Conservation (phyloP, 2,113 vertebrate genomes). For the Sebastes fasciatus region DNA sequence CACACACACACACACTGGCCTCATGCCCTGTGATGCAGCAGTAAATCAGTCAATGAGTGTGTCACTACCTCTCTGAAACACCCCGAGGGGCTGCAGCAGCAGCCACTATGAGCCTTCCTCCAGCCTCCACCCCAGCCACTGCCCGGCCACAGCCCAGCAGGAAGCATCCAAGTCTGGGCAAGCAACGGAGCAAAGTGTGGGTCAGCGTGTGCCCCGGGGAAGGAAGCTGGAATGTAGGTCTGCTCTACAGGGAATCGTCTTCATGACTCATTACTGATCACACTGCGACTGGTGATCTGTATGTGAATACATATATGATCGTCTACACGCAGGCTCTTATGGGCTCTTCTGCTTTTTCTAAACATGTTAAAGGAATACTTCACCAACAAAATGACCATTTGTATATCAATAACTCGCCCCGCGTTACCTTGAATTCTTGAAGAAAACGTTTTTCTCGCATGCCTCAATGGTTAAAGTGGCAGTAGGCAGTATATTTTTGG, state of each 20-base stretch:
- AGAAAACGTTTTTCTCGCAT: too few species aligned
- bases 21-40: conserved; percentile 56
- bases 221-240: conserved; percentile 50
- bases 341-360: neutral
- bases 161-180: conserved; percentile 39
- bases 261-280: conserved; percentile 31
- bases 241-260: conserved; percentile 20
- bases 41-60: conserved; percentile 65
- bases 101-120: conserved; percentile 26
- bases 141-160: conserved; percentile 46
- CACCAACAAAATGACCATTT: too few species aligned
- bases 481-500: too few species aligned
- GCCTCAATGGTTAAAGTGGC: too few species aligned
- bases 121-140: conserved; percentile 12
- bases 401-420: too few species aligned
- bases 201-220: conserved; percentile 65
- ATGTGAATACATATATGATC: neutral
- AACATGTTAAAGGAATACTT: neutral
- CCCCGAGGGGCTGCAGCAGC: conserved; percentile 41
- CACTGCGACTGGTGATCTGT: neutral
- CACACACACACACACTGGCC: neutral
- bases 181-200: conserved; percentile 49
- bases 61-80: conserved; percentile 36
- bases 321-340: neutral
- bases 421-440: too few species aligned